phyloP scores from a whole-genome alignment of 2,113 vertebrate species.

The Catharus fuscescens region DNA sequence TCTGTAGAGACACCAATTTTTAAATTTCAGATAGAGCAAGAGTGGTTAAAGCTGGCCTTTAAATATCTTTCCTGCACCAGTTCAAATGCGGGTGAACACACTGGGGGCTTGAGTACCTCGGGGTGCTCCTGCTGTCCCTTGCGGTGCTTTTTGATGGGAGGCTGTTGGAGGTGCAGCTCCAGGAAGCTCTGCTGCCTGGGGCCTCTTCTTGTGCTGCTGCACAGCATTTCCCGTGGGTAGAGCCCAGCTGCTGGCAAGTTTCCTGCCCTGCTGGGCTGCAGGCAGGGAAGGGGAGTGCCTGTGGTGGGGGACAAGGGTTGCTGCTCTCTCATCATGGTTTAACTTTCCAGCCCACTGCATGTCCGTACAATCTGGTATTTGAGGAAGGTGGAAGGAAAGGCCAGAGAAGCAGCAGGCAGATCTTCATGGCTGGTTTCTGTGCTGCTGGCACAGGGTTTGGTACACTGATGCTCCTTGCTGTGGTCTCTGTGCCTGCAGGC shows the following conservation, averaged over 20 bases:
- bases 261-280: background rate
- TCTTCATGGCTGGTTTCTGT: background rate
- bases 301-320: background rate
- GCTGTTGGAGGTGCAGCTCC: background rate
- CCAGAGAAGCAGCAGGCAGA: background rate
- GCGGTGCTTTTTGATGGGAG: background rate
- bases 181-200: constrained; percentile 25
- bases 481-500: fast-evolving
- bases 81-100: fast-evolving
- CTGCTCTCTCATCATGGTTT: background rate
- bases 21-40: background rate
- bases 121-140: background rate
- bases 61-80: fast-evolving
- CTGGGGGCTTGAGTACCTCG: background rate
- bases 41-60: background rate
- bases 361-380: fast-evolving
- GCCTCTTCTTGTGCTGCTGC: background rate
- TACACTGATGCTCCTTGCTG: background rate
- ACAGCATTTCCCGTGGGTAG: constrained; percentile 35
- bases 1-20: background rate
- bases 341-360: background rate
- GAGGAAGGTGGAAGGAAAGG: background rate
- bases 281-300: background rate
- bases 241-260: background rate
- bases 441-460: background rate